Percentiles rank a stretch among this genome's conserved stretches.
Evolutionary conservation across 1,140 invertebrate genomes (phyloP).

Genomic region (Pseudomyrmex dendroicus): DNA sequence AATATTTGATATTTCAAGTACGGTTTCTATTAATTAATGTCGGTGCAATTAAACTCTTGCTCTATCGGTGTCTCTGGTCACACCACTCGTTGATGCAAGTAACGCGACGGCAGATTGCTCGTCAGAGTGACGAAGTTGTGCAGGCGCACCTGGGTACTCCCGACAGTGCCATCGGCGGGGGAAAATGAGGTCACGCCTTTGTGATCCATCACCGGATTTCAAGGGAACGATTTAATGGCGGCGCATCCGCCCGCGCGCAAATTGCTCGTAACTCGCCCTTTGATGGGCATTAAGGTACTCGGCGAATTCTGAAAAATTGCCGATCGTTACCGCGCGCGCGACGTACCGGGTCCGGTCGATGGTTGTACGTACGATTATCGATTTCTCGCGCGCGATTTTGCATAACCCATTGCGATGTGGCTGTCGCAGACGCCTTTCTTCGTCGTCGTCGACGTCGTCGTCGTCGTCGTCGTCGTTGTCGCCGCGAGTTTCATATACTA

Average conservation of each 20-base stretch:
- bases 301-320: slow-evolving; percentile 46
- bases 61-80: slow-evolving; percentile 8
- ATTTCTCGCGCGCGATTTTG: slow-evolving; percentile 2
- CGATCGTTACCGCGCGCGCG: slow-evolving; percentile 18
- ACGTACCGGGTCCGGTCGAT: neutral
- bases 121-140: slow-evolving; percentile 51
- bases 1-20: neutral
- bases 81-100: slow-evolving; percentile 39
- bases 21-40: slow-evolving; percentile 25
- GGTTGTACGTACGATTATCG: slow-evolving; percentile 4
- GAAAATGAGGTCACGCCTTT: slow-evolving; percentile 57
- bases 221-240: slow-evolving; percentile 53
- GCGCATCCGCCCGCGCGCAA: slow-evolving; percentile 38
- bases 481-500: neutral
- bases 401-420: neutral
- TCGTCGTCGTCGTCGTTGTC: neutral
- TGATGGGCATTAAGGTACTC: slow-evolving; percentile 47
- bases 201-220: slow-evolving; percentile 58
- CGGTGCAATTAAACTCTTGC: slow-evolving; percentile 37
- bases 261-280: slow-evolving; percentile 53
- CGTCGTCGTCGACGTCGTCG: too few species aligned
- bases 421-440: neutral
- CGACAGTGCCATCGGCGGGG: slow-evolving; percentile 50
- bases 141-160: slow-evolving; percentile 43
- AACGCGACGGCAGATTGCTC: slow-evolving; percentile 44